Evolutionary conservation across 1,140 invertebrate species (phyloP).

Genomic region (Ceratosolen fusciceps): DNA sequence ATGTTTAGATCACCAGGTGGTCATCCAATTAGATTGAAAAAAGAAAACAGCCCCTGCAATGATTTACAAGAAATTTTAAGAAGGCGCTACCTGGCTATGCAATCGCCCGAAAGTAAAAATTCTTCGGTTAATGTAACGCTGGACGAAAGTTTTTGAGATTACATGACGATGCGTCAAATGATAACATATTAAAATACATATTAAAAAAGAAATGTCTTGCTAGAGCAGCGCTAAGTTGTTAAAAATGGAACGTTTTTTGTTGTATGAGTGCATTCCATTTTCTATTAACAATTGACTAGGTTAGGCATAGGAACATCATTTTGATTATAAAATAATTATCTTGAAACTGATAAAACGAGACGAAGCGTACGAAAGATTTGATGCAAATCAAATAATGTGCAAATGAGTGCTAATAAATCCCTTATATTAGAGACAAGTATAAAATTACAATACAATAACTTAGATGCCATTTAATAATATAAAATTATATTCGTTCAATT

Average conservation of each 20-base stretch:
- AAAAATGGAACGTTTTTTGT: slow-evolving; percentile 31
- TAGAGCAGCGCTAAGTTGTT: slow-evolving; percentile 32
- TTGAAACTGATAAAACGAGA: background rate
- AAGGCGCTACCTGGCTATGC: slow-evolving; percentile 66
- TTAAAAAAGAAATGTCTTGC: background rate
- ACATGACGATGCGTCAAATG: slow-evolving; percentile 33
- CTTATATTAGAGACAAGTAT: background rate
- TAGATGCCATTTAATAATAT: slow-evolving; percentile 27
- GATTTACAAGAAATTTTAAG: slow-evolving; percentile 69
- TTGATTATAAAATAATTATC: slow-evolving; percentile 16
- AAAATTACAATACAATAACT: no score
- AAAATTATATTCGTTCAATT: slow-evolving; percentile 36
- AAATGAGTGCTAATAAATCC: slow-evolving; percentile 18
- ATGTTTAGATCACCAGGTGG: slow-evolving; percentile 66
- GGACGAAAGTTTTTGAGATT: slow-evolving; percentile 62
- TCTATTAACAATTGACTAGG: slow-evolving; percentile 24
- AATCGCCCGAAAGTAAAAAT: slow-evolving; percentile 65
- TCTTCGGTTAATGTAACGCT: slow-evolving; percentile 60
- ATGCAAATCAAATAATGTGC: slow-evolving; percentile 23
- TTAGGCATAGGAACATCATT: background rate
- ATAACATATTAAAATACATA: slow-evolving; percentile 22
- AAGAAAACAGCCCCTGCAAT: slow-evolving; percentile 69
- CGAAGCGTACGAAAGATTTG: slow-evolving; percentile 22
- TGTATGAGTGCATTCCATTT: slow-evolving; percentile 26
- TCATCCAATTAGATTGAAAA: slow-evolving; percentile 61